A percentile compares a stretch with the other conserved stretches of the same genome.
Evolutionary conservation across 2,113 vertebrate genomes (phyloP).

Genomic region (Orientallactaga bullata): DNA sequence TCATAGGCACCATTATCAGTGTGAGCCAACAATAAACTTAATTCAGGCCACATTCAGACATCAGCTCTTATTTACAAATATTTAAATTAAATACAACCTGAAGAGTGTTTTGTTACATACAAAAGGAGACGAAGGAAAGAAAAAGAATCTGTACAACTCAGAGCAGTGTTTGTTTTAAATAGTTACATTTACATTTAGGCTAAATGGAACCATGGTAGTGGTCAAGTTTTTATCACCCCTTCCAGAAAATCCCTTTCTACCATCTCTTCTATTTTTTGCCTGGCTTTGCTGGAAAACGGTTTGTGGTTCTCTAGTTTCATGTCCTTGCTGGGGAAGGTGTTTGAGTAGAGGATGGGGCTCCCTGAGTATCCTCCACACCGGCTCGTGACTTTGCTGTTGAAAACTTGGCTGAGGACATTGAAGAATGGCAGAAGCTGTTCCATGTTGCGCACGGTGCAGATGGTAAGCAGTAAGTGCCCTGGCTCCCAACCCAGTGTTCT

Average conservation of each 20-base stretch:
- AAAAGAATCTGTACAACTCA: constrained; percentile 89
- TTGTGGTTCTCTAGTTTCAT: constrained; percentile 97
- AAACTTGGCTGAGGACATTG: constrained; percentile 97
- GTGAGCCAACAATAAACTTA: constrained; percentile 90
- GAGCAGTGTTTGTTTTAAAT: constrained; percentile 80
- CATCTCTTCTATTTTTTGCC: constrained; percentile 99
- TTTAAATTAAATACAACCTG: constrained; percentile 96
- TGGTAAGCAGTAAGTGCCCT: constrained; percentile 94
- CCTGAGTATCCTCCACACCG: constrained; percentile 90
- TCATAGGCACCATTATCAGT: constrained; percentile 89
- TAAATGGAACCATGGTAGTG: constrained; percentile 57
- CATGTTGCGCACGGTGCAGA: constrained; percentile 95
- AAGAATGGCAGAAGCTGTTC: constrained; percentile 99
- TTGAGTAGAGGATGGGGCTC: constrained; percentile 88
- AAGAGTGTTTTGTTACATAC: constrained; percentile 91
- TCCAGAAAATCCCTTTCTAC: constrained; percentile 99
- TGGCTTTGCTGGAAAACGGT: constrained; percentile 94
- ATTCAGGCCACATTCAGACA: constrained; percentile 91
- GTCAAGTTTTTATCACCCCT: constrained; percentile 96
- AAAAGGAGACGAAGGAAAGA: constrained; percentile 88
- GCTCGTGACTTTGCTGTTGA: constrained; percentile 97
- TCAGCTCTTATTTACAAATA: constrained; percentile 94
- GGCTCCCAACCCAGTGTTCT: constrained; percentile 95
- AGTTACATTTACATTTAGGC: constrained; percentile 81
- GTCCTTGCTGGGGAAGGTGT: constrained; percentile 91